phyloP scores from a whole-genome alignment of 2,113 vertebrate species.

The Antechinus flavipes region DNA sequence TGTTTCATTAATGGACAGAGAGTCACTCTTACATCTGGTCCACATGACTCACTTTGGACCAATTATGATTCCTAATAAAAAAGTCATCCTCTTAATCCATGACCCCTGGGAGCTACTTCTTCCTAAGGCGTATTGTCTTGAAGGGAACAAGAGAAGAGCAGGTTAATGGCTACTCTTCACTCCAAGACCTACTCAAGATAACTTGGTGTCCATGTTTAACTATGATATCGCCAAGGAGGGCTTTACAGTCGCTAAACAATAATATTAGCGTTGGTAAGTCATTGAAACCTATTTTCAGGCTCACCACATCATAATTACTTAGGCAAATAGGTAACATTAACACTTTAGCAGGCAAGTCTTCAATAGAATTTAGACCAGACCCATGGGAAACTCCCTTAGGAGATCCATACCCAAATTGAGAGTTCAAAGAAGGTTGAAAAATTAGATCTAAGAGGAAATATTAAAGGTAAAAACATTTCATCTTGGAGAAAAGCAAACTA shows the following conservation, averaged over 20 bases:
- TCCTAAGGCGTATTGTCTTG: background rate
- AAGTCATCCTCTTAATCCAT: background rate
- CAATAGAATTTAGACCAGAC: background rate
- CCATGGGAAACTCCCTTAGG: background rate
- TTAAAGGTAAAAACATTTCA: background rate
- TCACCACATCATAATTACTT: background rate
- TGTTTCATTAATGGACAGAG: background rate
- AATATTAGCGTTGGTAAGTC: background rate
- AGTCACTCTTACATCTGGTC: background rate
- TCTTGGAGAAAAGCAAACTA: background rate
- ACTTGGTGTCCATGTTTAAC: background rate
- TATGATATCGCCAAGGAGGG: background rate
- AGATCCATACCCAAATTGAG: background rate
- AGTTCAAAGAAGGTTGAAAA: background rate
- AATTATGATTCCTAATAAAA: background rate
- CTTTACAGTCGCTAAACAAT: background rate
- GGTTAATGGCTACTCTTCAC: background rate
- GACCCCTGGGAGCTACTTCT: background rate
- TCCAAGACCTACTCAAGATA: background rate
- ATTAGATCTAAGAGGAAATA: background rate
- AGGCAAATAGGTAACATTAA: background rate
- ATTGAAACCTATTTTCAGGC: background rate
- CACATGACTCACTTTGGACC: background rate
- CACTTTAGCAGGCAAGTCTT: background rate
- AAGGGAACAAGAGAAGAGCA: background rate